Percentiles rank a stretch among this genome's conserved stretches.
Evolutionary conservation across 2,113 vertebrate species (phyloP).

Genomic region (Tupaia tana): DNA sequence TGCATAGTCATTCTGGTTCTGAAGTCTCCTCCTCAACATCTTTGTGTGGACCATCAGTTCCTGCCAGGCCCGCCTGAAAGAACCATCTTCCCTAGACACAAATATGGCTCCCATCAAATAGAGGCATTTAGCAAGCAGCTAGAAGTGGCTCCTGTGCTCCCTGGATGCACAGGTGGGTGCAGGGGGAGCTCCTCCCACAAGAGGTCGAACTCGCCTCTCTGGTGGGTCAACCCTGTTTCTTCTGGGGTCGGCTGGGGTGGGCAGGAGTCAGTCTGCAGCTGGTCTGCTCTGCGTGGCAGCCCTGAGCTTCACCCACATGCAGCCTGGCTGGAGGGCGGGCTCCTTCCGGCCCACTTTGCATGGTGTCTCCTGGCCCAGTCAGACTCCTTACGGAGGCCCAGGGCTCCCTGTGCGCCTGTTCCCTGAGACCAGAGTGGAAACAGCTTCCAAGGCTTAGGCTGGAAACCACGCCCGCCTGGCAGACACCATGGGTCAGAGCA

Average conservation of each 20-base stretch:
- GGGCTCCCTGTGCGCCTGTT: not conserved
- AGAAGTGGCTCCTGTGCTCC: rapidly evolving
- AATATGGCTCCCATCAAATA: not conserved
- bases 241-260: rapidly evolving
- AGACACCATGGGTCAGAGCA: not conserved
- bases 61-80: not conserved
- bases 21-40: not conserved
- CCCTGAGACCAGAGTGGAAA: not conserved
- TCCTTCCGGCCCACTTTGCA: rapidly evolving
- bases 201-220: not conserved
- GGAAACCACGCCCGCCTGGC: rapidly evolving
- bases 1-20: no score
- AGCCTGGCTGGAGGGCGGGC: not conserved
- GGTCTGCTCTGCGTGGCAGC: not conserved
- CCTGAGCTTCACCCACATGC: rapidly evolving
- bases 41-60: not conserved
- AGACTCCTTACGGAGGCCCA: not conserved
- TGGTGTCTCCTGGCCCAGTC: no score
- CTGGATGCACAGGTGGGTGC: not conserved
- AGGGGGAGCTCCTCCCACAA: not conserved
- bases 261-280: not conserved
- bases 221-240: no score
- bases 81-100: not conserved
- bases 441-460: not conserved
- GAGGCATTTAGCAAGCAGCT: rapidly evolving